Conservation (phyloP, 2,113 vertebrate genomes). For the Formicarius rufipectus region DNA sequence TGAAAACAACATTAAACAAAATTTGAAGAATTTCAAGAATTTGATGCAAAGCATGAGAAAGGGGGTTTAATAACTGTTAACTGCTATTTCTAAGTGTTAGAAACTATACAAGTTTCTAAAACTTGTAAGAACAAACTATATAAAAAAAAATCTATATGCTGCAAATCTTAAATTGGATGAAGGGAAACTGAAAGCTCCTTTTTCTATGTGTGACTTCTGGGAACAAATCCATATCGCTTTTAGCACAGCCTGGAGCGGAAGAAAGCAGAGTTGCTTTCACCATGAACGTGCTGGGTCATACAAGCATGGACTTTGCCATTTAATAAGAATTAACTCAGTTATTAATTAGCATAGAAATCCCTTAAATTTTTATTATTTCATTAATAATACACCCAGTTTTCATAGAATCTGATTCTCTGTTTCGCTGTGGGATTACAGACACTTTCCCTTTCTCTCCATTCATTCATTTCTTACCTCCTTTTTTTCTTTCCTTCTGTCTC, state of each 20-base stretch:
- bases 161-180: neutral
- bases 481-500: neutral
- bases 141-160: no score
- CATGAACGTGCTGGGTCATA: neutral
- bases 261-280: neutral
- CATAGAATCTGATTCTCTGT: neutral
- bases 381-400: neutral
- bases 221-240: neutral
- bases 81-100: no score
- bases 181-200: neutral
- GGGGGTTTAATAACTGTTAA: no score
- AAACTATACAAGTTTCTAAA: no score
- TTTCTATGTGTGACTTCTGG: neutral
- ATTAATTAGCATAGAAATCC: neutral
- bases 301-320: neutral
- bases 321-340: neutral
- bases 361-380: neutral
- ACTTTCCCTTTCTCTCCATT: neutral
- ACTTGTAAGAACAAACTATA: no score
- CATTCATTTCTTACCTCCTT: neutral
- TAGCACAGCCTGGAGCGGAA: neutral
- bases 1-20: no score
- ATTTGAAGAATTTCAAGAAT: no score
- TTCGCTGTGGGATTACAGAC: neutral
- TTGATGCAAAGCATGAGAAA: no score